Base-by-base conservation (phyloP, 1,140 invertebrate species). In the Mizuhopecten yessoensis region DNA sequence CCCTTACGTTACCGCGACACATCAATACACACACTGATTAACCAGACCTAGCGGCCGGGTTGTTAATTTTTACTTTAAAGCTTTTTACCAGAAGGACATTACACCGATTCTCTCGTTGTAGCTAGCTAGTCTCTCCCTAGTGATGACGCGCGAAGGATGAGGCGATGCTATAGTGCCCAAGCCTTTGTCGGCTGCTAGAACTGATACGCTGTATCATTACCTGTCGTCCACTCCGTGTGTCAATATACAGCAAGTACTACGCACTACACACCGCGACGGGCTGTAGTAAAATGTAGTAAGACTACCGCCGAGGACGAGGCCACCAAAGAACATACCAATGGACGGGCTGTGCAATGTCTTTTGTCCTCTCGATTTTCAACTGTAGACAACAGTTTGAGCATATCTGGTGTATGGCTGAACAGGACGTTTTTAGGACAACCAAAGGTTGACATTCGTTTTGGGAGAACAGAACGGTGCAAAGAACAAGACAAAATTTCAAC, bases 31-130 rank as follows among this genome's bases (percentile, higher is more conserved):
- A n/a, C n/a, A 75, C 57, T 75, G 57, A 75, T 75, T 29, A n/a
- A 75, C 57, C n/a, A 75, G 57, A 9, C 57, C 57, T 29, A 75
- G 23, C n/a, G 57, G 57, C 57, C n/a, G 57, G n/a, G 23, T 75
- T 75, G 57, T 75, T 75, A 75, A 29, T 75, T 75, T 75, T 75
- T 75, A 75, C 57, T 75, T 75, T 75, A 75, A 75, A 75, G 57
- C 57, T 75, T 75, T 75, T 75, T 75, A 29, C 57, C 57, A 75
- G 57, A 75, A 75, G 57, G 57, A 75, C 57, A 45, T 45, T 45
- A 45, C 42, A 75, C 57, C 23, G 23, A 75, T 45, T 45, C 42
- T 45, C 42, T 29, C 23, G 57, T 75, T 75, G 57, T 75, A 75
- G 57, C 57, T 75, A 7, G 57, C 57, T 75, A 20, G 42, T 45